Evolutionary conservation across 2,888 invertebrate species (phyloP), one percentile per base, ranked within the genome.

Genomic region (Smittia aterrima): DNA sequence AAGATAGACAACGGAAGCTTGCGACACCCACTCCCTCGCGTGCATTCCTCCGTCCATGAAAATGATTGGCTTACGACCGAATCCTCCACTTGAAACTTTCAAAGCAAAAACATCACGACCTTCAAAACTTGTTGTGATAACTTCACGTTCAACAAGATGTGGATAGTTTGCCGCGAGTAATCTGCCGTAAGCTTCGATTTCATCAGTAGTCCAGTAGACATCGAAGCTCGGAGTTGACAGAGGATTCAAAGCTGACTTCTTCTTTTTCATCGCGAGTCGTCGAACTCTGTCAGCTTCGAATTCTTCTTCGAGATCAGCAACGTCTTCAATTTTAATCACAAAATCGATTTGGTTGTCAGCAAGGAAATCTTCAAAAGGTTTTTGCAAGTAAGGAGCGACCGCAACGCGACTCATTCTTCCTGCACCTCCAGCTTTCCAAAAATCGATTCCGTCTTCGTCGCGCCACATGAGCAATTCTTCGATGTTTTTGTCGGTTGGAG

Each of bases 1-100:
- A 53, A 86, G 81, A 79, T 88, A 89, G 2, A 89, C 79, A 0
- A 87, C 84, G 0, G 85, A 86, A 0, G 87, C 86, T 0, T 88
- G 86, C 0, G 89, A 86, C 70, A 89, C 87, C 90, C 90, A 90
- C 13, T 74, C 66, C 0, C 67, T 84, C 0, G 89, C 89, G 79
- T 90, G 90, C 74, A 89, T 87, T 76, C 85, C 85, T 1, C 85
- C 86, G 76, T 86, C 85, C 78, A 87, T 79, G 76, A 86, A 84
- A 78, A 87, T 85, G 2, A 86, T 82, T 0, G 79, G 86, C 84
- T 79, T 81, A 53, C 81, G 80, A 1, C 79, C 79, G n/a, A 74
- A 74, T 4, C 40, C 80, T 9, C 87, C 84, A 18, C 85, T 86
- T 1, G 88, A 88, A 74, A 91, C 86, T 80, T 87, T 89, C 13